Evolutionary conservation across 1,140 invertebrate species (phyloP).

Genomic region (Drosophila prosaltans): DNA sequence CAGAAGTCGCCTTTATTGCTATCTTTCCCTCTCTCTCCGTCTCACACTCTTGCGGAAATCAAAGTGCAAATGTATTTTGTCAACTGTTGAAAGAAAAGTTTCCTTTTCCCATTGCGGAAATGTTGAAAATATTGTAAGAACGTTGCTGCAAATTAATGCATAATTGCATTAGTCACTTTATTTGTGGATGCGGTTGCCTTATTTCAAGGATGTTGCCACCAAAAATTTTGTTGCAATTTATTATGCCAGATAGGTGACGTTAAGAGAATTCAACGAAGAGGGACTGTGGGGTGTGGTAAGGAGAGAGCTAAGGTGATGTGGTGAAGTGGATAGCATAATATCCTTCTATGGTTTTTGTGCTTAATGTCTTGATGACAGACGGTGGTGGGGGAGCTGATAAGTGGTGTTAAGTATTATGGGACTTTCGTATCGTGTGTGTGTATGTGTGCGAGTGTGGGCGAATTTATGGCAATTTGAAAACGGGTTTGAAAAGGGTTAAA

Average conservation of each 20-base stretch:
- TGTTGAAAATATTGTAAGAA: slow-evolving; percentile 63
- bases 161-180: slow-evolving; percentile 78
- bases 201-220: slow-evolving; percentile 32
- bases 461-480: slow-evolving; percentile 52
- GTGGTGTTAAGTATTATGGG: slow-evolving; percentile 63
- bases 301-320: slow-evolving; percentile 3
- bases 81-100: slow-evolving; percentile 55
- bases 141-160: slow-evolving; percentile 67
- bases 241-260: slow-evolving; percentile 23
- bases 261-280: no score
- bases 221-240: slow-evolving; percentile 76
- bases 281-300: background rate
- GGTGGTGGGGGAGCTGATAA: slow-evolving; percentile 49
- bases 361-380: slow-evolving; percentile 64
- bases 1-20: background rate
- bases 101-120: slow-evolving; percentile 54
- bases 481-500: slow-evolving; percentile 34
- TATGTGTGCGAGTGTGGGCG: background rate
- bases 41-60: slow-evolving; percentile 51
- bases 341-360: slow-evolving; percentile 20
- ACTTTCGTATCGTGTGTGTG: slow-evolving; percentile 17
- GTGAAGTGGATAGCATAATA: background rate
- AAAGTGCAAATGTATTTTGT: slow-evolving; percentile 75
- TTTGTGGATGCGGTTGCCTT: slow-evolving; percentile 31
- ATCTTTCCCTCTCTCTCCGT: background rate